These are phyloP conservation scores for Montipora efflorescens DNA, from an alignment of 64 coral and sea anemone species.

Conservation along the genomic window DNA sequence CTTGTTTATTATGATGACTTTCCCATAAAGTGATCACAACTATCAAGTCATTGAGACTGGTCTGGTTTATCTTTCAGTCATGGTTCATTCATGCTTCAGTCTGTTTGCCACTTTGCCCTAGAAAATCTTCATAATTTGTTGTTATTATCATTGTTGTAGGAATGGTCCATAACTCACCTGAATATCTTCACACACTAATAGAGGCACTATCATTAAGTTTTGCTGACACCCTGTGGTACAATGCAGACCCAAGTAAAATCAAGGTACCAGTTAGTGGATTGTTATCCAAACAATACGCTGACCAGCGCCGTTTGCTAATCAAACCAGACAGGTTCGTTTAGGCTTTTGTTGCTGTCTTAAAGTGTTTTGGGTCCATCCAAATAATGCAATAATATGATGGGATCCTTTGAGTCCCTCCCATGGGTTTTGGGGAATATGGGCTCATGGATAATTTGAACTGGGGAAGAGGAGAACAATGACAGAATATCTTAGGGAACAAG, in stretches of 20 bases:
- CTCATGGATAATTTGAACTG: too few species aligned
- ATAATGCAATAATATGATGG: too few species aligned
- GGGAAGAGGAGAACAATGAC: too few species aligned
- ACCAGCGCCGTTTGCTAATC: slow-evolving; percentile 60
- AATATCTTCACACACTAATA: slow-evolving; percentile 80
- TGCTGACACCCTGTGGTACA: slow-evolving; percentile 88
- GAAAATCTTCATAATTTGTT: too few species aligned
- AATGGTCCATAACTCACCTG: slow-evolving; percentile 78
- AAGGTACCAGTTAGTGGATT: slow-evolving; percentile 74
- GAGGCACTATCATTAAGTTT: slow-evolving; percentile 88
- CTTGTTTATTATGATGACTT: too few species aligned
- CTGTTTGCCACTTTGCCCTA: too few species aligned
- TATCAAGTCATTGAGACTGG: background rate
- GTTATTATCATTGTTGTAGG: slow-evolving; percentile 21
- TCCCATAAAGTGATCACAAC: too few species aligned
- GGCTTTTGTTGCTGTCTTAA: background rate
- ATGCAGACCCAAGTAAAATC: slow-evolving; percentile 81
- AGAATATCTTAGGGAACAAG: too few species aligned
- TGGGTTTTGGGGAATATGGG: too few species aligned
- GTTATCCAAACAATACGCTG: slow-evolving; percentile 84
- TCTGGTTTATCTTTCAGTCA: background rate
- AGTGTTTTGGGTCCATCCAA: too few species aligned
- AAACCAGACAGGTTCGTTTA: slow-evolving; percentile 75
- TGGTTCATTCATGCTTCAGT: too few species aligned
- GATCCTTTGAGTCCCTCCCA: too few species aligned